Percentiles rank a stretch among this genome's conserved stretches.
phyloP scores from a whole-genome alignment of 2,797 vertebrate species.

The Sebastes miniatus region DNA sequence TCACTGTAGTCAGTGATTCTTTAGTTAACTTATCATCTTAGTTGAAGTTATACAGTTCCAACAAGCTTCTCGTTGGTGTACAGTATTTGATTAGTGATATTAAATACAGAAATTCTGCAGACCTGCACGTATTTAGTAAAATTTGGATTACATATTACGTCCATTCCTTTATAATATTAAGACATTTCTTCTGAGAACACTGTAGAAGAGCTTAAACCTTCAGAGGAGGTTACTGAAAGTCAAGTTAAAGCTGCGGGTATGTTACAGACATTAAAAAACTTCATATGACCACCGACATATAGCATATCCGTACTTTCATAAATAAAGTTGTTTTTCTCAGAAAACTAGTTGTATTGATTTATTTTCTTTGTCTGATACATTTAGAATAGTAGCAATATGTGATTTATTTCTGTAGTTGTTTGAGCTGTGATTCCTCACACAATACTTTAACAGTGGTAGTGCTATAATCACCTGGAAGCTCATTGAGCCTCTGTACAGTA shows the following conservation, averaged over 20 bases:
- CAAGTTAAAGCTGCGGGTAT: background rate
- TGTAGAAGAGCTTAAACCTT: background rate
- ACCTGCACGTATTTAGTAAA: background rate
- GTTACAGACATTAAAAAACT: background rate
- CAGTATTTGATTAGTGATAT: background rate
- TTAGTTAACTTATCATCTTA: background rate
- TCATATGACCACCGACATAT: background rate
- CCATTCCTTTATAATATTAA: background rate
- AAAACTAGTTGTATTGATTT: background rate
- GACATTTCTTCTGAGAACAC: background rate
- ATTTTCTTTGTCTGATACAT: background rate
- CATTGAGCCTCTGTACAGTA: background rate
- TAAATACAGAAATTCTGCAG: background rate
- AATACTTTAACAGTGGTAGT: background rate
- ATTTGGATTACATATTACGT: background rate
- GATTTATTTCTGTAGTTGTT: background rate
- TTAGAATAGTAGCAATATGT: background rate
- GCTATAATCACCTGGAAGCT: background rate
- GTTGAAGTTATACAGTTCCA: background rate
- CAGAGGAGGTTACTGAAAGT: background rate
- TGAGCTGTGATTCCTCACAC: background rate
- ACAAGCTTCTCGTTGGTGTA: background rate
- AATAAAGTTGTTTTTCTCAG: slow-evolving; percentile 30
- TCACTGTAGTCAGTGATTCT: background rate
- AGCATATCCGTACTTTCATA: background rate